Base-by-base conservation (phyloP, 2,888 invertebrate species). In the Perizoma affinitatum region DNA sequence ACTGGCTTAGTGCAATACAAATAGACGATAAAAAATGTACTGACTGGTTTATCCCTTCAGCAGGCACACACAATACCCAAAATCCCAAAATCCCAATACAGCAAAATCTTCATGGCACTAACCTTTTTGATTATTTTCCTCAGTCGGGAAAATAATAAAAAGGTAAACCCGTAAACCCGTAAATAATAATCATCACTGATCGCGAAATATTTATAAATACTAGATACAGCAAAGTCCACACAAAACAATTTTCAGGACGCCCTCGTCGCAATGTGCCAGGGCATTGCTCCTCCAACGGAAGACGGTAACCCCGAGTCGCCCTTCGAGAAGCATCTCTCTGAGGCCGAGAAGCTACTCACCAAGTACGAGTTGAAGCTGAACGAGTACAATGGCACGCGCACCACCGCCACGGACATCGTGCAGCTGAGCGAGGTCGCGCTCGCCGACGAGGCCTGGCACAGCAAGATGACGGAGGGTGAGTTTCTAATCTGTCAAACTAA, bases 341-440 rank as follows among this genome's bases (percentile, higher is more conserved):
- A 93, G 7, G 93, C 93, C 0, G 94, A 94, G 78, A 89, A 93
- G 62, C 79, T 94, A 4, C 80, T 95, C 41, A 93, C 87, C 65
- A 94, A 93, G 69, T 94, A 93, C 70, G 94, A 94, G 70, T 80
- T 88, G 54, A 94, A 94, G 69, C 76, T 94, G 46, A 90, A 87
- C 46, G 94, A 94, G 68, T 88, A 84, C 73, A 88, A 89, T 65
- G 80, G 73, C 1, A 90, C 58, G 7, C 45, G 57, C 4, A 22
- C 10, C 9, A 40, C 83, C 50, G 88, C 82, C 60, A 84, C 87
- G 0, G 91, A 90, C 67, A 80, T 89, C 58, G 86, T 88, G 47
- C 86, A 87, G 6, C 79, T 92, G 8, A 88, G 78, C 36, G 92
- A 92, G 43, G 87, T 92, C 6, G 83, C 92, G 0, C 73, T 87